These are phyloP conservation scores for Hymenochirus boettgeri DNA, from an alignment of 2,113 vertebrate species.

Conservation along the genomic window DNA sequence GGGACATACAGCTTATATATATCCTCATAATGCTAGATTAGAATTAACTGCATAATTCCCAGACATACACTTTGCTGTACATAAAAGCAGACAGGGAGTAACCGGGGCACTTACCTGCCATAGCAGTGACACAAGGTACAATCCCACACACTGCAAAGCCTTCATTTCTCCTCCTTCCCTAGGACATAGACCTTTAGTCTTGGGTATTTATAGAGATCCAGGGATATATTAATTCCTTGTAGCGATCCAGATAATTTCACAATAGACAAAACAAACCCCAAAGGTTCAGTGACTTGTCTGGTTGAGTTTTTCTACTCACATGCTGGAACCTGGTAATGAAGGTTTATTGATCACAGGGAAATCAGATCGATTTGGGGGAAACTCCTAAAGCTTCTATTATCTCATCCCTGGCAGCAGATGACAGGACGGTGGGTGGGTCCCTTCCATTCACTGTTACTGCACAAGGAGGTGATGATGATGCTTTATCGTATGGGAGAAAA, in stretches of 20 bases:
- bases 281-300: background rate
- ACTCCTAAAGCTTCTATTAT: conserved; percentile 20
- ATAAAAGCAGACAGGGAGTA: too few species aligned
- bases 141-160: conserved; percentile 33
- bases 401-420: conserved; percentile 28
- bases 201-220: conserved; percentile 1
- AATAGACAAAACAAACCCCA: background rate
- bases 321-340: background rate
- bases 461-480: conserved; percentile 6
- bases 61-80: too few species aligned
- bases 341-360: background rate
- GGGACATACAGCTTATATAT: too few species aligned
- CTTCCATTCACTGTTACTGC: background rate
- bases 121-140: conserved; percentile 33
- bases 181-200: conserved; percentile 14
- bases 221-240: background rate
- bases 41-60: too few species aligned
- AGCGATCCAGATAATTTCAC: background rate
- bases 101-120: conserved; percentile 22
- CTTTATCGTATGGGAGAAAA: background rate
- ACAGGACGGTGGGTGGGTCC: background rate
- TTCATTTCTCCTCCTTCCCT: conserved; percentile 19
- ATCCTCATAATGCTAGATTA: too few species aligned
- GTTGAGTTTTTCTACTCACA: conserved; percentile 23
- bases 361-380: conserved; percentile 13